Conservation (phyloP, 2,888 invertebrate genomes). For the Spicauda simplicius region DNA sequence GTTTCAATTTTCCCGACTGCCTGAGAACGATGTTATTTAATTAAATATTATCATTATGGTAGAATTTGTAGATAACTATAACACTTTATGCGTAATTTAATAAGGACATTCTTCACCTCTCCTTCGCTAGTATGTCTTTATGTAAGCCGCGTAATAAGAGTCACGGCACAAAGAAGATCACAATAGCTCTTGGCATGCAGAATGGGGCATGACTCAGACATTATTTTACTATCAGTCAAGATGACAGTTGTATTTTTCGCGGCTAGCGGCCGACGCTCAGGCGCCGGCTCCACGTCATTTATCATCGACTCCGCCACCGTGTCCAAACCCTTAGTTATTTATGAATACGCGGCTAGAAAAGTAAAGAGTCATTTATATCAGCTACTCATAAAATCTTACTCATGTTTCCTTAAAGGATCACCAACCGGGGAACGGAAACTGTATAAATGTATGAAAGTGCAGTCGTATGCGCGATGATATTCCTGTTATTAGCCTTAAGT, state of each 20-base stretch:
- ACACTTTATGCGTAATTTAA: constrained; percentile 31
- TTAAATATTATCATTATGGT: too few species aligned
- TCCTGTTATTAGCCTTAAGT: neutral
- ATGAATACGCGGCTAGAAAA: constrained; percentile 60
- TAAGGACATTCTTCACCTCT: constrained; percentile 49
- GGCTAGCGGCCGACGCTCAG: constrained; percentile 76
- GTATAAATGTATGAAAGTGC: constrained; percentile 9
- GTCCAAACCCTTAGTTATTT: constrained; percentile 71
- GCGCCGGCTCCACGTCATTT: constrained; percentile 76
- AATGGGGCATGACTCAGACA: constrained; percentile 73
- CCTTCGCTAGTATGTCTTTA: constrained; percentile 54
- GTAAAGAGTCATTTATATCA: constrained; percentile 54
- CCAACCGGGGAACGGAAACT: neutral
- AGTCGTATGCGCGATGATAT: neutral
- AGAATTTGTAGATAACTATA: neutral
- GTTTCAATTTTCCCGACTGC: too few species aligned
- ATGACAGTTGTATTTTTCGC: constrained; percentile 83
- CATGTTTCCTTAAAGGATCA: constrained; percentile 16
- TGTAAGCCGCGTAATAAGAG: constrained; percentile 70
- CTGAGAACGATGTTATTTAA: too few species aligned
- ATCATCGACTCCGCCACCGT: constrained; percentile 72
- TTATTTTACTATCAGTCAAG: constrained; percentile 83
- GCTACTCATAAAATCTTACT: constrained; percentile 43
- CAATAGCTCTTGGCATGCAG: constrained; percentile 76
- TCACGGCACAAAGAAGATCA: constrained; percentile 67